Base-by-base conservation (phyloP, 2,888 invertebrate species). In the Melieria picta region DNA sequence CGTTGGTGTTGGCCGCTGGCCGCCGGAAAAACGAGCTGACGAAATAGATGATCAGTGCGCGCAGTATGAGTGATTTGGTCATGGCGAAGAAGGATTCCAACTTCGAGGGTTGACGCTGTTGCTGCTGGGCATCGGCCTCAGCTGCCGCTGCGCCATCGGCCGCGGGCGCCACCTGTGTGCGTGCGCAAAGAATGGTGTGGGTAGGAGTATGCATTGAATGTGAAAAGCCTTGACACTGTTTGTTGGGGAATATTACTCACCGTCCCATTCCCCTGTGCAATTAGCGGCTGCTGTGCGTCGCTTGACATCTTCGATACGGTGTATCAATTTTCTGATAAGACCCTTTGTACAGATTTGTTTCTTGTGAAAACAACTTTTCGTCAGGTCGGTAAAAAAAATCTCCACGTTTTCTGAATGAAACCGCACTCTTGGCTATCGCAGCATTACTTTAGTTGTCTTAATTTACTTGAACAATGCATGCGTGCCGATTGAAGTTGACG, bases 21-120 rank as follows among this genome's bases (percentile, higher is more conserved):
- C 91, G 90, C 64, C 95, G 90, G 84, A 98, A 97, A 88, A 97
- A 94, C 61, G 95, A 94, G 75, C 94, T 94, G 57, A 98, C 93
- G 83, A 97, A 95, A 87, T 98, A 98, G 76, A 98, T 94, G 76
- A 98, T 93, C 70, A 98, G 88, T 73, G 94, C 96, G 79, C 98
- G 90, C 68, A 98, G 89, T 62, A 97, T 91, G 72, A 98, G 88
- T 1, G 96, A 94, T 87, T 97, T 97, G 7, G 93, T 90, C 74
- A 97, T 90, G 1, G 94, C 92, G 85, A 95, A 92, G 83, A 94
- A 94, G 5, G 94, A 93, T 84, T 94, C 94, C 87, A 92, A 84
- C 86, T 90, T 91, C 2, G 80, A 76, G 57, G 79, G 80, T 48
- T 76, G 81, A 11, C 75, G 80, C 55, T 77, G 74, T 50, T 61